Evolutionary conservation across 2,113 vertebrate genomes (phyloP).

Genomic region (Poeciliopsis turrubarensis): DNA sequence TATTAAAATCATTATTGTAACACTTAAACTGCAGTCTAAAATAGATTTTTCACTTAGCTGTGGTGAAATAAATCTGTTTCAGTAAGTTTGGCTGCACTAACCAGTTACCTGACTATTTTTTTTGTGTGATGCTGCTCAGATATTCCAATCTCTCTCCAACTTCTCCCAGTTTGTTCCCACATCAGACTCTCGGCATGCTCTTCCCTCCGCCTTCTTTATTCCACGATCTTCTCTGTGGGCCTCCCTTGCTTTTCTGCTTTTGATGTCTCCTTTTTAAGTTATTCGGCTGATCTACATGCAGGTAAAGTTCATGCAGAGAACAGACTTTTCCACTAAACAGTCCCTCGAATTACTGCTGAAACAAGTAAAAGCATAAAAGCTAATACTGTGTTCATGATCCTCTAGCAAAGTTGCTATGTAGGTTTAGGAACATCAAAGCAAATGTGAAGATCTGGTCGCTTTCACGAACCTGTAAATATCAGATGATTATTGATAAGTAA

Average conservation of each 20-base stretch:
- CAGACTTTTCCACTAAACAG: neutral
- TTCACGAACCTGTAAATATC: neutral
- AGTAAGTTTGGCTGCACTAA: neutral
- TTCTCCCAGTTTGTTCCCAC: conserved; percentile 23
- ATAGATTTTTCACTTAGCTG: too few species aligned
- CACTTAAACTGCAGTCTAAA: too few species aligned
- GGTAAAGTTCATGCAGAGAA: conserved; percentile 17
- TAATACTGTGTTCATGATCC: neutral
- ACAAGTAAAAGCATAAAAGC: neutral
- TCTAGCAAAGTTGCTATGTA: neutral
- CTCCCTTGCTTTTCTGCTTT: conserved; percentile 15
- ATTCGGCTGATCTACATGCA: conserved; percentile 31
- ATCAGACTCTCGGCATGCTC: conserved; percentile 17
- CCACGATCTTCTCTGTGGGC: conserved; percentile 1
- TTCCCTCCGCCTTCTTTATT: conserved; percentile 28
- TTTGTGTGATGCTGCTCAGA: conserved; percentile 20
- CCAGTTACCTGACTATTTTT: conserved; percentile 6
- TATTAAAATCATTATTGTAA: too few species aligned
- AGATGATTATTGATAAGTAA: neutral
- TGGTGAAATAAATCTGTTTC: too few species aligned
- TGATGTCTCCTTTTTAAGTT: conserved; percentile 23
- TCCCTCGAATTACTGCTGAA: neutral
- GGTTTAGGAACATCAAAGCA: neutral
- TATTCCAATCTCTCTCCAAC: conserved; percentile 22
- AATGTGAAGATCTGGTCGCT: neutral